A percentile compares a stretch with the other conserved stretches of the same genome.
Conservation (phyloP, 2,113 vertebrate genomes). For the Phoenicopterus ruber region DNA sequence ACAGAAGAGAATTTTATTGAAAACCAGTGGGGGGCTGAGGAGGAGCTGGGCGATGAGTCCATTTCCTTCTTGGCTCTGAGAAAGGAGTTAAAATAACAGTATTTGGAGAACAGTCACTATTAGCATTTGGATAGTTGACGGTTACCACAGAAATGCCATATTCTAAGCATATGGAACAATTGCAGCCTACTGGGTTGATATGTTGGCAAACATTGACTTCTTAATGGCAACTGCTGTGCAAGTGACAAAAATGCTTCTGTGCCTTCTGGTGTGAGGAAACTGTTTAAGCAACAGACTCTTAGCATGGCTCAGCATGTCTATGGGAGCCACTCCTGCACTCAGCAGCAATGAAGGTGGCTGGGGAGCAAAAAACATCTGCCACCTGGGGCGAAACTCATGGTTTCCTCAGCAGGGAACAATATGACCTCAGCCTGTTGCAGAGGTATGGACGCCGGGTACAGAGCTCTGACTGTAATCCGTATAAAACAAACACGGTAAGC, state of each 20-base stretch:
- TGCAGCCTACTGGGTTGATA: slow-evolving; percentile 52
- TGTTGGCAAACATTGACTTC: slow-evolving; percentile 58
- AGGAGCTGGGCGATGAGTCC: neutral
- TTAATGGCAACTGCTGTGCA: slow-evolving; percentile 55
- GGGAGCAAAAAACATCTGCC: neutral
- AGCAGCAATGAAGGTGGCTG: neutral
- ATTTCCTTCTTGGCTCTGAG: slow-evolving; percentile 7
- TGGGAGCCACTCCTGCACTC: neutral
- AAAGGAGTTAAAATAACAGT: neutral
- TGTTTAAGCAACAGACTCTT: slow-evolving; percentile 38
- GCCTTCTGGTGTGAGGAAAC: slow-evolving; percentile 53
- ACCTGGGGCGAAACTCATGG: neutral
- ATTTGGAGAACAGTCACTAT: slow-evolving; percentile 9
- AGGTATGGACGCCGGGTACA: neutral
- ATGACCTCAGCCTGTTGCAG: neutral
- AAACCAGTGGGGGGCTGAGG: neutral
- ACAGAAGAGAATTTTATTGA: neutral
- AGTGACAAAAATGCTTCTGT: slow-evolving; percentile 59
- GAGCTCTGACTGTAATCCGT: neutral
- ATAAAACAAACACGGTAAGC: neutral
- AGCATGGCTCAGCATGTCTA: neutral
- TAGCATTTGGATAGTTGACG: slow-evolving; percentile 16
- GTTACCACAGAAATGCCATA: slow-evolving; percentile 50
- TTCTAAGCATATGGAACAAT: slow-evolving; percentile 53
- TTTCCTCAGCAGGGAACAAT: neutral